Percentiles rank a stretch among this genome's conserved stretches.
Evolutionary conservation across 2,113 vertebrate genomes (phyloP).

Genomic region (Leucosticte australis): DNA sequence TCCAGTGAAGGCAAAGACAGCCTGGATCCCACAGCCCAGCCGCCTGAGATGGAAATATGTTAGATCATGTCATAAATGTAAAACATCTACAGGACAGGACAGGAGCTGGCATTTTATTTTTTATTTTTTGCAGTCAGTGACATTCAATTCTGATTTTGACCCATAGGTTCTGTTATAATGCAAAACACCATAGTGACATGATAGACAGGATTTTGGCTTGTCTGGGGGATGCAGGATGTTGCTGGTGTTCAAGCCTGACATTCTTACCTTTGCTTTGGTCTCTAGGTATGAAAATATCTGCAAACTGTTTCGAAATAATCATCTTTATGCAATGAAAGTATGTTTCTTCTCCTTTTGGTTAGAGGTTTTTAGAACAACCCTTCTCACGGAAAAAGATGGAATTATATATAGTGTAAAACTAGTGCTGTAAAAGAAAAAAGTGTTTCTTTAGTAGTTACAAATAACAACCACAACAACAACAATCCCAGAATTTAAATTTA

Average conservation of each 20-base stretch:
- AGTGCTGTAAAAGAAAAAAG: background rate
- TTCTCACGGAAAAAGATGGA: background rate
- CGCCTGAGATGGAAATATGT: background rate
- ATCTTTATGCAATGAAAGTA: background rate
- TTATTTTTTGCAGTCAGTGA: background rate
- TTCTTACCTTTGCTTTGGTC: background rate
- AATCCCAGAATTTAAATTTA: background rate
- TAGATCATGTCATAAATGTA: background rate
- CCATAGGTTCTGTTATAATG: background rate
- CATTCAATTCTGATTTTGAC: background rate
- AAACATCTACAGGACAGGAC: background rate
- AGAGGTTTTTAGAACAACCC: background rate
- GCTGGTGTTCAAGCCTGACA: background rate
- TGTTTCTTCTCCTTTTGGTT: background rate
- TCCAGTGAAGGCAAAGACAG: background rate
- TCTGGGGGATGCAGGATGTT: background rate
- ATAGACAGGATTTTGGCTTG: background rate
- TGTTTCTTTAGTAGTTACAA: background rate
- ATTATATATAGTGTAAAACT: background rate
- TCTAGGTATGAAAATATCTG: background rate
- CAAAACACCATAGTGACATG: accelerated
- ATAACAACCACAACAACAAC: background rate
- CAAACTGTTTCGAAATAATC: background rate
- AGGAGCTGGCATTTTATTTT: background rate
- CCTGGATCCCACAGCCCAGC: background rate